Base-by-base conservation (phyloP, 2,113 vertebrate species). In the Tragulus kanchil region DNA sequence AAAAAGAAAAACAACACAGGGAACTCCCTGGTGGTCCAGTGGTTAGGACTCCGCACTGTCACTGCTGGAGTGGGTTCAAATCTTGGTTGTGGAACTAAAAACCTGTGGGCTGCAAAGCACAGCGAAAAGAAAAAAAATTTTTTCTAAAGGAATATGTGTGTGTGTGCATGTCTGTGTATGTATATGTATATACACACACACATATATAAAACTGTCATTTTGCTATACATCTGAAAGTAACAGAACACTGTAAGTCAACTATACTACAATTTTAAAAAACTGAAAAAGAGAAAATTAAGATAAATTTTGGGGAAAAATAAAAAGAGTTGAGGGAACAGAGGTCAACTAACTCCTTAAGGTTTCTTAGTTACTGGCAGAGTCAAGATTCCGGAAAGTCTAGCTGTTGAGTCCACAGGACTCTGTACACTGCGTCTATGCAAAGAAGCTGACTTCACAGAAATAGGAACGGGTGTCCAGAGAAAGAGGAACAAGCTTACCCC, bases 171-270 rank as follows among this genome's bases (percentile, higher is more conserved):
- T 36, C 36, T 36, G 36, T 36, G 36, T 9, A 26, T 6, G 31
- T 0, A 42, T 1, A 11, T 23, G 5, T 71, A 11, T 71, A 11
- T 42, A 21, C 16, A 1, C 8, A 4, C 2, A 19, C 3, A 69
- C 19, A 36, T 10, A 42, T 31, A 31, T 5, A 9, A 0, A 67
- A 28, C 12, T 31, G 31, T 78, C 28, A 78, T 4, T 54, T 78
- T 78, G 28, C 50, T 54, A 9, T 77, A 50, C 73, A 50, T 31
- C 5, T 54, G 75, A 78, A 78, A 78, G 2, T 28, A 78, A 78
- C 6, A 54, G 8, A n/a, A 54, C 75, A 54, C 6, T 54, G 16
- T 54, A 78, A 78, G 54, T n/a, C 28, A 54, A 54, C 50, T 78
- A 54, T n/a, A 54, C 16, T 54, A 31, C 26, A n/a, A 79, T 54